These are phyloP conservation scores for Myiotriccus ornatus DNA, from an alignment of 2,797 vertebrate genomes.

Conservation along the genomic window DNA sequence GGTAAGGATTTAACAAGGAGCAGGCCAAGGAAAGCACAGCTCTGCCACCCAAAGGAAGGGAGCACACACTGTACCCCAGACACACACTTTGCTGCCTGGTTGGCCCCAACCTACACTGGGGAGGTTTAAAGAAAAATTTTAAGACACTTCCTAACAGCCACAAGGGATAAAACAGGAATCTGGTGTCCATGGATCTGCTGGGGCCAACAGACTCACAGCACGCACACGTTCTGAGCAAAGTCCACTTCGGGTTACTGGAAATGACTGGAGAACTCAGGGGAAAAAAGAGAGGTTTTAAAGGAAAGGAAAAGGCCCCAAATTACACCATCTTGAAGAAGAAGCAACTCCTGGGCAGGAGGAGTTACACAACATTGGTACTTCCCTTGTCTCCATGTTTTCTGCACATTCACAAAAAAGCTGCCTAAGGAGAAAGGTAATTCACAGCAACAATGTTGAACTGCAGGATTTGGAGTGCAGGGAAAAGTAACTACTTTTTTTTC, in stretches of 20 bases:
- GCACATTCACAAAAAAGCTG: not conserved
- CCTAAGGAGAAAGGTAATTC: not conserved
- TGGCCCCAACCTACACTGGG: rapidly evolving
- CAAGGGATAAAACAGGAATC: not conserved
- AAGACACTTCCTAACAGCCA: not conserved
- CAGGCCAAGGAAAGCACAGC: not conserved
- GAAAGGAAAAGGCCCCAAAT: not conserved
- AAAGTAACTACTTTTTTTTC: not conserved
- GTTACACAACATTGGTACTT: not conserved
- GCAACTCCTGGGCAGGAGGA: not conserved
- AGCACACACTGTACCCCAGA: not conserved
- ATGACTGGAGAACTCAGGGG: not conserved
- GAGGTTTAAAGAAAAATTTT: not conserved
- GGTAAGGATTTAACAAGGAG: not conserved
- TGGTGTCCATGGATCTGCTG: not conserved
- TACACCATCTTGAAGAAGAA: not conserved
- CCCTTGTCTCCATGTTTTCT: not conserved
- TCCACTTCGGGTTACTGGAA: not conserved
- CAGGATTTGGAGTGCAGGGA: not conserved
- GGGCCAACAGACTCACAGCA: not conserved
- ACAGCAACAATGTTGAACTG: not conserved
- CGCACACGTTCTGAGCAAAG: not conserved
- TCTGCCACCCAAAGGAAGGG: slow-evolving; percentile 42
- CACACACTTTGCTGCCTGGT: not conserved
- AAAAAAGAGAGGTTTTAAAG: not conserved